A percentile compares a stretch with the other conserved stretches of the same genome.
These are phyloP conservation scores for Drosophila histrio DNA, from an alignment of 2,888 invertebrate species.

Conservation along the genomic window DNA sequence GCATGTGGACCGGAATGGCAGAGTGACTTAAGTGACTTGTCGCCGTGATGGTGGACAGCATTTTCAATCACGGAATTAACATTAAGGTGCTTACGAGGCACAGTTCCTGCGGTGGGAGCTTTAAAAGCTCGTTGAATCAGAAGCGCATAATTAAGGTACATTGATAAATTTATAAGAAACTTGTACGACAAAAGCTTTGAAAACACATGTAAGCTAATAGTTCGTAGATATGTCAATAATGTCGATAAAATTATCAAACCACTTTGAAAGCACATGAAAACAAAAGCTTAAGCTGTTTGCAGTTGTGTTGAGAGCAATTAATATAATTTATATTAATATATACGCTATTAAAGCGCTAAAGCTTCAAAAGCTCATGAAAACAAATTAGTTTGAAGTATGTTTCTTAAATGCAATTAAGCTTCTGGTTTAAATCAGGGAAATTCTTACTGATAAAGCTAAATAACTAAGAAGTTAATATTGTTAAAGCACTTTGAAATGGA, in stretches of 20 bases:
- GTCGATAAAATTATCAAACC: no score
- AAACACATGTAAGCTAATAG: neutral
- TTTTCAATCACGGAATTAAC: neutral
- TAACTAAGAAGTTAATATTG: no score
- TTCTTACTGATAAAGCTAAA: no score
- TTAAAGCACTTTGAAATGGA: neutral
- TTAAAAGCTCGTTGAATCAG: neutral
- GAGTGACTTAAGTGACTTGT: constrained; percentile 34
- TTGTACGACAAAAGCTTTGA: neutral
- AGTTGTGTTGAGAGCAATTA: no score
- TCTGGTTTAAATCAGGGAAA: no score
- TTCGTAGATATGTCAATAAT: no score
- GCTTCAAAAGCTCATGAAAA: no score
- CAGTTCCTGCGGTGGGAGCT: neutral
- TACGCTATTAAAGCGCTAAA: no score
- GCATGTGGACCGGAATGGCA: constrained; percentile 3
- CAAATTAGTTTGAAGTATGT: no score
- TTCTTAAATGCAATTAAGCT: no score
- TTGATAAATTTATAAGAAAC: neutral
- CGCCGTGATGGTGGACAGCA: constrained; percentile 12
- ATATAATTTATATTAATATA: no score
- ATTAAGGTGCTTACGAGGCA: neutral
- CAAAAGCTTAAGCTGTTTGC: no score
- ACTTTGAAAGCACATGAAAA: neutral
- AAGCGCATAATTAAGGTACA: neutral